Base-by-base conservation (phyloP, 2,888 invertebrate genomes). In the Macrophya alboannulata region DNA sequence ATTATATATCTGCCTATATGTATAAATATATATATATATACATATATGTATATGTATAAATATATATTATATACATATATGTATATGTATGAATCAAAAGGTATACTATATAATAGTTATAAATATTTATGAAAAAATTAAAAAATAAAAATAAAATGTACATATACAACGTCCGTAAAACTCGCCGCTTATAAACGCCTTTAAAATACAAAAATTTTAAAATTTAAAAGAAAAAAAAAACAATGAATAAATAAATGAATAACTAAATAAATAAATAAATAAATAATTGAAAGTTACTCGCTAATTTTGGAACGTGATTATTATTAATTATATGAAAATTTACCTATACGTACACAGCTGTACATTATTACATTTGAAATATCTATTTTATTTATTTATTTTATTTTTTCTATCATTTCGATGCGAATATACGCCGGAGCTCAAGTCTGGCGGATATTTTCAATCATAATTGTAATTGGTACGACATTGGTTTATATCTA, bases 141-240 rank as follows among this genome's bases (percentile, higher is more conserved):
- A 62, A 25, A 62, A 2, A 10, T n/a, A 59, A 21, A 59, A 9
- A 21, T 21, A 62, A 25, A 62, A 37, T 17, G 4, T 15, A 17
- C 17, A 68, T 37, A 68, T 68, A 68, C 17, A 68, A 68, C 68
- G 68, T 31, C 68, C 68, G 68, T 68, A 68, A 68, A 68, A 68
- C 37, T 68, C 68, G 68, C 68, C 68, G 68, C 68, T 68, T 68
- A 37, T 55, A 68, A 31, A 68, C 62, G 68, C 68, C 68, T 68
- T 68, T 37, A 25, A 68, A 68, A 37, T 62, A 31, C 12, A 37
- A 37, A 37, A 68, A 68, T 68, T n/a, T n/a, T n/a, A n/a, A n/a
- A n/a, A n/a, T n/a, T n/a, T 17, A 68, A 68, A 68, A 31, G 6
- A 37, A 68, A 17, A 68, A 31, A 15, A 37, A 68, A 17, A 37